Percentiles rank a stretch among this genome's conserved stretches.
phyloP scores from a whole-genome alignment of 2,888 invertebrate genomes.

The Zelleria hepariella region DNA sequence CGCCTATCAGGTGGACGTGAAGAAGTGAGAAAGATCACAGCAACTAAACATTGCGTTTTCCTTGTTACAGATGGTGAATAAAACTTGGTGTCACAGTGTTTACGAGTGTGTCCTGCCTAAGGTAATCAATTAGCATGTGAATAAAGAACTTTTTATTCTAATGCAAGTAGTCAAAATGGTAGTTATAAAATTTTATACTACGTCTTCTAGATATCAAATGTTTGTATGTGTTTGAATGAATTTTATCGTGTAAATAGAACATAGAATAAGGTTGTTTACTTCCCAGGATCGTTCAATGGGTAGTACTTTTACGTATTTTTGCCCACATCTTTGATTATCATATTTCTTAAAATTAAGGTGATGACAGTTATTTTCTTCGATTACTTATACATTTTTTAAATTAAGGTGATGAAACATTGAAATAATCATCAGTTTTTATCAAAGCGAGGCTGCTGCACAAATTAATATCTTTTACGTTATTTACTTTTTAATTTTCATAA shows the following conservation, averaged over 20 bases:
- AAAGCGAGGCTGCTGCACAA: background rate
- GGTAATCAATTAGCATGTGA: too few species aligned
- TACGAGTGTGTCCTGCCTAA: background rate
- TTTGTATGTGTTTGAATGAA: background rate
- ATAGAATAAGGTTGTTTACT: background rate
- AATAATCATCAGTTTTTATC: too few species aligned
- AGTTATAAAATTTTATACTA: conserved; percentile 3
- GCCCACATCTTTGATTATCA: background rate
- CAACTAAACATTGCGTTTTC: background rate
- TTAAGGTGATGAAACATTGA: too few species aligned
- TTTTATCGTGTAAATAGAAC: background rate
- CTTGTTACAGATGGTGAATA: background rate
- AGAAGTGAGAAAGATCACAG: too few species aligned
- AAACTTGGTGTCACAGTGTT: background rate
- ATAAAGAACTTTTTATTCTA: too few species aligned
- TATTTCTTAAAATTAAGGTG: background rate
- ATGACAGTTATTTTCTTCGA: background rate
- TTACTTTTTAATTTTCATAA: conserved; percentile 6
- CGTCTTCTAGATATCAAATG: background rate
- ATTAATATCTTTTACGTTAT: background rate
- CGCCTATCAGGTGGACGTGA: too few species aligned
- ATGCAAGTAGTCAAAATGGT: conserved; percentile 4
- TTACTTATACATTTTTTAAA: too few species aligned
- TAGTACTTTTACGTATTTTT: background rate
- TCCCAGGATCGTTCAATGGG: background rate